Evolutionary conservation across 2,888 invertebrate genomes (phyloP), one percentile per base, ranked within the genome.

Genomic region (Odontomyia ornata): DNA sequence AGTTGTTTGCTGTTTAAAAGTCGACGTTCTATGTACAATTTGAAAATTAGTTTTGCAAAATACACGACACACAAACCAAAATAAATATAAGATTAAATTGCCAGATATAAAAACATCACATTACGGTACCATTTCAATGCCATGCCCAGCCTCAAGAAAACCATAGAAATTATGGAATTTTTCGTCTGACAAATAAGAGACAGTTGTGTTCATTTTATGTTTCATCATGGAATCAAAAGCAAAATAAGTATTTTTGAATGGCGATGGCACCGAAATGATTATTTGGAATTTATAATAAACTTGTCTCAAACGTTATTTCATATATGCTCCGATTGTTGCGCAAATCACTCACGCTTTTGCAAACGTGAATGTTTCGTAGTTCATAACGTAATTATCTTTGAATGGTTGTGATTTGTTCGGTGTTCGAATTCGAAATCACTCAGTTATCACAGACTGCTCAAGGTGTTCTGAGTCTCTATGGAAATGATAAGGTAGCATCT

Each of bases 41-140:
- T 18, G 36, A 52, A 52, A n/a, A 15, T 52, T 4, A 9, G 52
- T n/a, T 52, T 52, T 52, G 18, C 5, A 52, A 52, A 52, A 52
- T 52, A 52, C 52, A 52, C 52, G 18, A 52, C 18, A 52, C 18
- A 52, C 52, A 52, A n/a, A 52, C 18, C 7, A 52, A 47, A 43
- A 46, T 69, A 69, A 21, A 43, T 25, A 46, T 69, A 69, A 47
- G n/a, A 69, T 69, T 47, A 69, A 69, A 69, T 47, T 69, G 46
- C 69, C 69, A 25, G 28, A 36, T 30, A 65, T 36, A 65, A 65
- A 65, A 65, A 65, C 23, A 69, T 69, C 69, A 69, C 69, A 69
- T 43, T 69, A 23, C 46, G 15, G 11, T 13, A 47, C n/a, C 69
- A 46, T 46, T 47, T 25, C 69, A 69, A 69, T 47, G 46, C 69